phyloP scores from a whole-genome alignment of 1,140 invertebrate species.

The Meloidogyne floridensis region DNA sequence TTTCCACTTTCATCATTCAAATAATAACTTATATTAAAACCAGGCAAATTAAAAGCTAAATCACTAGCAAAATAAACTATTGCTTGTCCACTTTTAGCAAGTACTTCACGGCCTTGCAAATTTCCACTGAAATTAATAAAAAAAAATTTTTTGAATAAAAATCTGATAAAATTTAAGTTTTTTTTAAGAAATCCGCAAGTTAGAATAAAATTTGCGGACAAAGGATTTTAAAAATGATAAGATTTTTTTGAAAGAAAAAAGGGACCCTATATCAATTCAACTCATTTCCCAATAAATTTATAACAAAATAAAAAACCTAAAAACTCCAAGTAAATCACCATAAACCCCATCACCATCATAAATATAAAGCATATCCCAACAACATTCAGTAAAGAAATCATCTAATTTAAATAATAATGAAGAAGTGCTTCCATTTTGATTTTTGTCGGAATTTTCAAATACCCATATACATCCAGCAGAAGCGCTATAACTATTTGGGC shows the following conservation, averaged over 20 bases:
- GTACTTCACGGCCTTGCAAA: constrained; percentile 28
- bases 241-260: too few relatives aligned
- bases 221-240: neutral
- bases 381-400: constrained; percentile 64
- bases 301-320: constrained; percentile 50
- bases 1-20: neutral
- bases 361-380: constrained; percentile 65
- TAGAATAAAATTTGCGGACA: neutral
- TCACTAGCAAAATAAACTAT: constrained; percentile 65
- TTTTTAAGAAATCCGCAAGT: too few relatives aligned
- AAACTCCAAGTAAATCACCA: constrained; percentile 57
- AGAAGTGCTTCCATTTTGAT: neutral
- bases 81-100: constrained; percentile 46
- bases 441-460: constrained; percentile 46
- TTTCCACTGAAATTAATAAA: constrained; percentile 38
- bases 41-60: constrained; percentile 61
- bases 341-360: constrained; percentile 64
- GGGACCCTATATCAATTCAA: too few relatives aligned
- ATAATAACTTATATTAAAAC: constrained; percentile 62
- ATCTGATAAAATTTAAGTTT: neutral
- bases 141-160: neutral
- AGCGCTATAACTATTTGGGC: constrained; percentile 55
- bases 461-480: constrained; percentile 61
- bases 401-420: constrained; percentile 51
- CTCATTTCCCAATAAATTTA: neutral